Conservation (phyloP, 2,888 invertebrate genomes). For the Dryadula phaetusa region DNA sequence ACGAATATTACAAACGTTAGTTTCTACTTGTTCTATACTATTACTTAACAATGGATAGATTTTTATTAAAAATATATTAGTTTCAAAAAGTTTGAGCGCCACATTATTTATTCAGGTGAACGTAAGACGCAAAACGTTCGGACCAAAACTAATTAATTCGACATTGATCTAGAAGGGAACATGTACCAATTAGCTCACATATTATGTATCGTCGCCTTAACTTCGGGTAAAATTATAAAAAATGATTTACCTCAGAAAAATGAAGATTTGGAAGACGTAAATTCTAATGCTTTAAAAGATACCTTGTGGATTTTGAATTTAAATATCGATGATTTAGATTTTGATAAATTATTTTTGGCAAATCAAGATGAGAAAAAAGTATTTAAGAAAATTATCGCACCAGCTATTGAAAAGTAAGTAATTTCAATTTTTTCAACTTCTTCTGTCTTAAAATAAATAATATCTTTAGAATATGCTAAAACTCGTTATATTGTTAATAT, state of each 20-base stretch:
- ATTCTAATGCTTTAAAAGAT: slow-evolving; percentile 26
- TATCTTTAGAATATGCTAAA: too few relatives aligned
- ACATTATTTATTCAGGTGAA: slow-evolving; percentile 27
- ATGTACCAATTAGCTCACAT: slow-evolving; percentile 48
- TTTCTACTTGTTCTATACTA: too few relatives aligned
- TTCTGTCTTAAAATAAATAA: too few relatives aligned
- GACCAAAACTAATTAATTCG: slow-evolving; percentile 23
- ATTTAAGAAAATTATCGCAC: slow-evolving; percentile 36
- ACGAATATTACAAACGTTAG: neutral
- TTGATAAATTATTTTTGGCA: slow-evolving; percentile 51
- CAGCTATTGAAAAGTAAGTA: slow-evolving; percentile 43
- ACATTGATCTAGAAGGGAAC: slow-evolving; percentile 25
- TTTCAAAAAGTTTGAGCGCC: slow-evolving; percentile 10
- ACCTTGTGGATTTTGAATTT: slow-evolving; percentile 60
- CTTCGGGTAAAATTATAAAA: slow-evolving; percentile 27
- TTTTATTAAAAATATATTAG: neutral
- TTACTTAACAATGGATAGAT: neutral
- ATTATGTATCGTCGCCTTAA: slow-evolving; percentile 35
- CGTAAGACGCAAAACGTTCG: neutral
- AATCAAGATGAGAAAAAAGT: slow-evolving; percentile 33
- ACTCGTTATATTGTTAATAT: too few relatives aligned
- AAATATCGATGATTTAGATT: slow-evolving; percentile 49
- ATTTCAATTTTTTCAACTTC: neutral
- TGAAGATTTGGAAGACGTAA: neutral
- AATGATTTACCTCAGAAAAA: slow-evolving; percentile 15